phyloP scores from a whole-genome alignment of 2,888 invertebrate genomes.

The Latheticus oryzae region DNA sequence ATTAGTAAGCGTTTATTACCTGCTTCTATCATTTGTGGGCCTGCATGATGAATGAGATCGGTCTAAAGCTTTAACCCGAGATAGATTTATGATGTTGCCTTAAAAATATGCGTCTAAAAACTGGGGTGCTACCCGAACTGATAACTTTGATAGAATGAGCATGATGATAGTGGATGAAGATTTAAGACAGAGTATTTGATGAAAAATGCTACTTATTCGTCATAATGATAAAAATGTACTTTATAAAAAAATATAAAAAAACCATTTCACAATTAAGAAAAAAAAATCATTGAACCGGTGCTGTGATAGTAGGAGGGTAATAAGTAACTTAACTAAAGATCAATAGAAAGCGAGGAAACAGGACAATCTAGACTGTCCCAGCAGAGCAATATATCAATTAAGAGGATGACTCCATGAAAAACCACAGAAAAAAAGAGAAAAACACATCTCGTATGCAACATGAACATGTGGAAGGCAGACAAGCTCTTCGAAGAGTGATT shows the following conservation, averaged over 20 bases:
- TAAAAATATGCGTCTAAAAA: conserved; percentile 44
- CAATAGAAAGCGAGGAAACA: conserved; percentile 46
- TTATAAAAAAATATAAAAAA: too few relatives aligned
- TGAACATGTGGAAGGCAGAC: conserved; percentile 49
- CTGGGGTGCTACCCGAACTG: conserved; percentile 42
- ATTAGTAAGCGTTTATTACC: conserved; percentile 46
- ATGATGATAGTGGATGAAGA: conserved; percentile 37
- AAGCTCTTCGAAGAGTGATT: conserved; percentile 53
- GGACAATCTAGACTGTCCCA: conserved; percentile 52
- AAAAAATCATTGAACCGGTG: too few relatives aligned
- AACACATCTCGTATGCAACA: conserved; percentile 14
- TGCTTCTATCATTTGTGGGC: conserved; percentile 44
- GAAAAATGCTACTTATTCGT: conserved; percentile 36
- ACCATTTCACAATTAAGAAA: too few relatives aligned
- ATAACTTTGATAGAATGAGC: conserved; percentile 44
- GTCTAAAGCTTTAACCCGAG: conserved; percentile 30
- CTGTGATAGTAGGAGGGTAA: too few relatives aligned
- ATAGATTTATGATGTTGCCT: conserved; percentile 47
- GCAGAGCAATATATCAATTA: conserved; percentile 61
- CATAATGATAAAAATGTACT: conserved; percentile 26
- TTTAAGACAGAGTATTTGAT: conserved; percentile 32
- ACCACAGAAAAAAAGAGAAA: too few relatives aligned
- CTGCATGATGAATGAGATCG: conserved; percentile 45
- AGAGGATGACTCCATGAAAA: conserved; percentile 50
- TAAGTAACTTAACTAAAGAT: conserved; percentile 53